Conservation (phyloP, 2,113 vertebrate species). For the Dasypus novemcinctus region DNA sequence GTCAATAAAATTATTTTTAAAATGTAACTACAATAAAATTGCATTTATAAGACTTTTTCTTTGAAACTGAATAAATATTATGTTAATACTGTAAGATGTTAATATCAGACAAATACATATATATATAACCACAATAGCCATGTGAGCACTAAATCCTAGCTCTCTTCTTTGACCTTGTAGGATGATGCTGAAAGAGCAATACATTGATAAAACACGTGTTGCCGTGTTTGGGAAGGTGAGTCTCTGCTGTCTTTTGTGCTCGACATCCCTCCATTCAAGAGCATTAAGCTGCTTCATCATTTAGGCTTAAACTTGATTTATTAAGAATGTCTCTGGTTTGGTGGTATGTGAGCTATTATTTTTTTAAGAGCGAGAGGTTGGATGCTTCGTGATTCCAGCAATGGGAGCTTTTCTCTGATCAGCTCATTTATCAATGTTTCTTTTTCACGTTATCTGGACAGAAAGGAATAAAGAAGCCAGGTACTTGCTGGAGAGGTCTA, state of each 20-base stretch:
- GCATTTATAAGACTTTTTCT: no score
- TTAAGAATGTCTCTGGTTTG: background rate
- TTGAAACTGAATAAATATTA: no score
- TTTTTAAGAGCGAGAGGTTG: background rate
- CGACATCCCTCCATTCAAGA: background rate
- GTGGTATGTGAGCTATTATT: background rate
- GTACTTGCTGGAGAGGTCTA: background rate
- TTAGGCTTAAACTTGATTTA: background rate
- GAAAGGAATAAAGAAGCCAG: background rate
- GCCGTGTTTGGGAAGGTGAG: slow-evolving; percentile 96
- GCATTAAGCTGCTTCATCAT: background rate
- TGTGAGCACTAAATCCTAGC: background rate
- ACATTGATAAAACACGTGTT: slow-evolving; percentile 90
- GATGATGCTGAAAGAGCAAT: slow-evolving; percentile 87
- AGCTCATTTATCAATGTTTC: background rate
- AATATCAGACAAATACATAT: background rate
- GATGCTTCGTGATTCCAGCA: background rate
- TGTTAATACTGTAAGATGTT: no score
- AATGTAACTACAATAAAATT: no score
- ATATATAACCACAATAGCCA: background rate
- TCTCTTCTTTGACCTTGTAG: slow-evolving; percentile 80
- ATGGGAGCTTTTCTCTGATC: slow-evolving; percentile 8
- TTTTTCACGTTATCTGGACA: background rate
- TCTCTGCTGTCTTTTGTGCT: rapidly evolving
- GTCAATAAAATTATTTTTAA: no score